Evolutionary conservation across 2,797 vertebrate species (phyloP).

Genomic region (Forpus xanthops): DNA sequence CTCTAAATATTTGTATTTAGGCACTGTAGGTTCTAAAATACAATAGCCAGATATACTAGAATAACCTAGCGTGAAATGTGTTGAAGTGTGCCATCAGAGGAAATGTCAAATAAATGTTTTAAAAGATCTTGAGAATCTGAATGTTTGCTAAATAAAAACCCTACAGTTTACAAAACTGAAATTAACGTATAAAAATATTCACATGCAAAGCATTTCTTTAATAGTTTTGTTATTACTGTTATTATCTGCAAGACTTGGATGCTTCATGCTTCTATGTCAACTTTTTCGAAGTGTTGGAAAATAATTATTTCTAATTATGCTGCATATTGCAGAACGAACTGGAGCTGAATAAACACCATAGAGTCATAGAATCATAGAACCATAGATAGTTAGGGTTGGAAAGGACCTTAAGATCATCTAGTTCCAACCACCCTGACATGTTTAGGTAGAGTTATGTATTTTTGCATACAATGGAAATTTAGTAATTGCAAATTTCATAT

Average conservation of each 20-base stretch:
- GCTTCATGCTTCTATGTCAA: neutral
- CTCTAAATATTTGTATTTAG: neutral
- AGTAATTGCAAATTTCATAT: neutral
- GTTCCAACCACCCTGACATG: neutral
- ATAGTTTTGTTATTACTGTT: neutral
- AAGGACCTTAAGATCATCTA: neutral
- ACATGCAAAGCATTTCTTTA: neutral
- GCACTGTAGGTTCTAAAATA: neutral
- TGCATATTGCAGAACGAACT: neutral
- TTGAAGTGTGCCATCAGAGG: neutral
- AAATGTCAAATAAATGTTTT: neutral
- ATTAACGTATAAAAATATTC: neutral
- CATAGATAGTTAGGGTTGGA: neutral
- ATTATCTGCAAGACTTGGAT: neutral
- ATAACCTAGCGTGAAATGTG: neutral
- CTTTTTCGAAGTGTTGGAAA: neutral
- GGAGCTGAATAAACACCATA: neutral
- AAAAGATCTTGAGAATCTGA: neutral
- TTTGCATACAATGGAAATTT: neutral
- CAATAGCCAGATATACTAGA: neutral
- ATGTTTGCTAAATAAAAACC: neutral
- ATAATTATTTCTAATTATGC: constrained; percentile 11
- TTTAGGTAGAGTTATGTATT: neutral
- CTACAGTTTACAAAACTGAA: neutral
- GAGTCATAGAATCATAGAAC: neutral